phyloP scores from a whole-genome alignment of 23 tunicate species.

The Aplidium turbinatum region DNA sequence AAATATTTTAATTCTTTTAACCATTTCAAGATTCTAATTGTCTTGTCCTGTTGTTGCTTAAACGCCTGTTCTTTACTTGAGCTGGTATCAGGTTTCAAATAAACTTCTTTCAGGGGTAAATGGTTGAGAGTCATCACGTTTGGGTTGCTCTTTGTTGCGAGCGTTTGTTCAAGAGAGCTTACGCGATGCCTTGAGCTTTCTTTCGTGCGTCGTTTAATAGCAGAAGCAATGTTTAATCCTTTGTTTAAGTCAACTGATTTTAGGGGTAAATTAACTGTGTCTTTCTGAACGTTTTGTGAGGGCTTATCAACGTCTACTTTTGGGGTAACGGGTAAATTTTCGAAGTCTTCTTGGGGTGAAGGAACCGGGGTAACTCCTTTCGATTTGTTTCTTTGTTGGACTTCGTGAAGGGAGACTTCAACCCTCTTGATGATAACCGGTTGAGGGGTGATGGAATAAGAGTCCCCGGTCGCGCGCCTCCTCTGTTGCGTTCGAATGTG shows the following conservation, averaged over 20 bases:
- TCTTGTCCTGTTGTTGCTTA: constrained; percentile 74
- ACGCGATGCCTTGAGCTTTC: constrained; percentile 12
- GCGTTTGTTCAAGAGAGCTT: constrained; percentile 30
- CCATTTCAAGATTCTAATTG: constrained; percentile 57
- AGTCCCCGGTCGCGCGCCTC: background rate
- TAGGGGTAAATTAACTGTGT: constrained; percentile 21
- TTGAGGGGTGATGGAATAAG: constrained; percentile 18
- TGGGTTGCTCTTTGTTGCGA: constrained; percentile 23
- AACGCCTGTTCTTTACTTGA: constrained; percentile 38
- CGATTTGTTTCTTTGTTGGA: constrained; percentile 13
- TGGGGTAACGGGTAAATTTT: constrained; percentile 30
- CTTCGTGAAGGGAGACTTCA: constrained; percentile 65
- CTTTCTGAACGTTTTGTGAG: background rate
- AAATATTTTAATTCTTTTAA: constrained; percentile 65
- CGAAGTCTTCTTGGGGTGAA: constrained; percentile 29
- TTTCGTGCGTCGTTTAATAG: constrained; percentile 27
- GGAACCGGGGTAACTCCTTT: constrained; percentile 19
- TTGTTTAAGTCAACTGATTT: constrained; percentile 70
- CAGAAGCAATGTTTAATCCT: constrained; percentile 62
- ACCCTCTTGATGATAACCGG: constrained; percentile 49
- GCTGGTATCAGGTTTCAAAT: constrained; percentile 57
- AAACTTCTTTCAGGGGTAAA: constrained; percentile 70
- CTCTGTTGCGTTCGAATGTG: constrained; percentile 36
- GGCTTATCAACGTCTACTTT: constrained; percentile 6
- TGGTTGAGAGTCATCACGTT: constrained; percentile 35